A percentile compares a stretch with the other conserved stretches of the same genome.
These are phyloP conservation scores for Apteryx owenii DNA, from an alignment of 2,113 vertebrate species.

Conservation along the genomic window DNA sequence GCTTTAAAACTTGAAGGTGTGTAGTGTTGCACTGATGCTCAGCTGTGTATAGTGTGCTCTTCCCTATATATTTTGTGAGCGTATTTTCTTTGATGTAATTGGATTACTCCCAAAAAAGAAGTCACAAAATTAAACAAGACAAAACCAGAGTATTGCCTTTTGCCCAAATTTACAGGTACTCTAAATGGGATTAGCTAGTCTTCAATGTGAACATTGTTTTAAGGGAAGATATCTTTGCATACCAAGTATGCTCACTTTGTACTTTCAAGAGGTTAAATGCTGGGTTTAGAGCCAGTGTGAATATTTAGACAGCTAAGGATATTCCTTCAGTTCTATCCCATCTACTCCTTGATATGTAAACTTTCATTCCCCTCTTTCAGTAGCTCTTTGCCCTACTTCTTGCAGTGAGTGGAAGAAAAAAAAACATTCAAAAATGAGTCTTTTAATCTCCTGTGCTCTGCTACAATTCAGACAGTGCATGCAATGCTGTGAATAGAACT, in stretches of 20 bases:
- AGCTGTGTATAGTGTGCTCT: background rate
- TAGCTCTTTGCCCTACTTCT: background rate
- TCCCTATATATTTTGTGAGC: background rate
- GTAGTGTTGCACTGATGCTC: background rate
- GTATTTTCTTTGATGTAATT: background rate
- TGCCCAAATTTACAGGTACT: background rate
- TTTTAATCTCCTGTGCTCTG: background rate
- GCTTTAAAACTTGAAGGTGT: background rate
- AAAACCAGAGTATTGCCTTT: background rate
- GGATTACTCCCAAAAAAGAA: background rate
- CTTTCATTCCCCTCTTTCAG: background rate
- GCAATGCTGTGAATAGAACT: background rate
- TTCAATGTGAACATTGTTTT: background rate
- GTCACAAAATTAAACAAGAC: background rate
- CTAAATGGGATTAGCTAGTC: background rate
- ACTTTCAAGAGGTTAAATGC: background rate
- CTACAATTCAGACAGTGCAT: background rate
- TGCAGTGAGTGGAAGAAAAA: fast-evolving
- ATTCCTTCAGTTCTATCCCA: background rate
- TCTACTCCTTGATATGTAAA: background rate
- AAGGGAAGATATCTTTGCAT: background rate
- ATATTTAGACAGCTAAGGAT: background rate
- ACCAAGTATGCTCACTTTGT: background rate
- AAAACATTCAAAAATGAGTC: background rate
- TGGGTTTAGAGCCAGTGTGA: background rate